Evolutionary conservation across 2,888 invertebrate genomes (phyloP).

Genomic region (Aphodius granarius): DNA sequence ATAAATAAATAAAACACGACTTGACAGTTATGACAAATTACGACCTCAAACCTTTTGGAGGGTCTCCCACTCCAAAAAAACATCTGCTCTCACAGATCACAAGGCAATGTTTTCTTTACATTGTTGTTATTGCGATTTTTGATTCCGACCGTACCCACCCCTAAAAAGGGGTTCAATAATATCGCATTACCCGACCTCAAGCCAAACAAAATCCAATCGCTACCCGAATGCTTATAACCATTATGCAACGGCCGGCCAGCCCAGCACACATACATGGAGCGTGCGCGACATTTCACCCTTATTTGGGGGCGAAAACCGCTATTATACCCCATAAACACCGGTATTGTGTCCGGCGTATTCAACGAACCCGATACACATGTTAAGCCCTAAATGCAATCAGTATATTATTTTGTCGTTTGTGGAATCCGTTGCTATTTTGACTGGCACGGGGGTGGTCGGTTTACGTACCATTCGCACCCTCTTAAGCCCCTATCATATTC

Average conservation of each 20-base stretch:
- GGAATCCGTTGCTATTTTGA: slow-evolving; percentile 44
- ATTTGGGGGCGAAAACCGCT: slow-evolving; percentile 23
- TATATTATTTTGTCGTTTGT: slow-evolving; percentile 47
- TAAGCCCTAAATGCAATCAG: slow-evolving; percentile 43
- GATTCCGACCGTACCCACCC: background rate
- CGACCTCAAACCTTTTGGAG: background rate
- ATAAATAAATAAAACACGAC: background rate
- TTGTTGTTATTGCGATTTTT: background rate
- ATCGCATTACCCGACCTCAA: background rate
- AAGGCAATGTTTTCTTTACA: background rate
- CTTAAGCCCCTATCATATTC: background rate
- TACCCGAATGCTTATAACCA: background rate
- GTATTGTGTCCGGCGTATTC: slow-evolving; percentile 11
- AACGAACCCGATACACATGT: slow-evolving; percentile 26
- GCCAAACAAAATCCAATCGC: background rate
- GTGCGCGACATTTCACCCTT: slow-evolving; percentile 25
- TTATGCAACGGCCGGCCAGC: background rate
- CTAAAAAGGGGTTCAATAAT: background rate
- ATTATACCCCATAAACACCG: slow-evolving; percentile 29
- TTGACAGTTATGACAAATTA: background rate
- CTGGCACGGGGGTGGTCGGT: slow-evolving; percentile 42
- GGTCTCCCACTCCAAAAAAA: background rate
- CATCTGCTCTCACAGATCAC: background rate
- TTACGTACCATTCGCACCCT: slow-evolving; percentile 15
- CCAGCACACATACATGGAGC: slow-evolving; percentile 5